Percentiles rank a stretch among this genome's conserved stretches.
Evolutionary conservation across 1,140 invertebrate genomes (phyloP).

Genomic region (Microvelia longipes): DNA sequence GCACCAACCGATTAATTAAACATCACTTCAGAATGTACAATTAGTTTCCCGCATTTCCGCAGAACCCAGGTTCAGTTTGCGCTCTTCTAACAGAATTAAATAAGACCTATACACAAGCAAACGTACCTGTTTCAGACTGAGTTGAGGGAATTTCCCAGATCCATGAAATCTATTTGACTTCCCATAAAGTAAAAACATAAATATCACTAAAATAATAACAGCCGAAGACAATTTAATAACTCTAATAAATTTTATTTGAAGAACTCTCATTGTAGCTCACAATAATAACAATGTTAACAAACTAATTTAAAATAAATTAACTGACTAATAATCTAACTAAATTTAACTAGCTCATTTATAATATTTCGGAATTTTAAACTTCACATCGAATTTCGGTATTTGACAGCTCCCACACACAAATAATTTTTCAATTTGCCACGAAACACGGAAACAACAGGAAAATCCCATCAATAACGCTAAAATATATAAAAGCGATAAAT

Average conservation of each 20-base stretch:
- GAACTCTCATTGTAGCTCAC: constrained; percentile 8
- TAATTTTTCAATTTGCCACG: too few species aligned
- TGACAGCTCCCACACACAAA: too few species aligned
- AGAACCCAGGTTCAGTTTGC: background rate
- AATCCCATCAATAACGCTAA: too few species aligned
- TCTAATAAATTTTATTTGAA: constrained; percentile 3
- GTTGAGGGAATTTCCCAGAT: background rate
- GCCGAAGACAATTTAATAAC: constrained; percentile 4
- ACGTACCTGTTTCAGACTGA: background rate
- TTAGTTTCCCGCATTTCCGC: background rate
- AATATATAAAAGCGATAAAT: too few species aligned
- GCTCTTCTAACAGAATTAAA: background rate
- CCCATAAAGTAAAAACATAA: constrained; percentile 6
- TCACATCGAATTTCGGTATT: too few species aligned
- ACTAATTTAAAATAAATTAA: constrained; percentile 10
- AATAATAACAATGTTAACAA: constrained; percentile 3
- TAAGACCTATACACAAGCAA: background rate
- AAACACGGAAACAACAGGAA: too few species aligned
- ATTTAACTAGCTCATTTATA: too few species aligned
- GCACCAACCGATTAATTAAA: background rate
- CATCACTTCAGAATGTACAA: background rate
- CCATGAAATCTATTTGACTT: constrained; percentile 7
- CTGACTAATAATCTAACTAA: too few species aligned
- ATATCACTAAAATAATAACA: constrained; percentile 1
- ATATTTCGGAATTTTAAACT: too few species aligned